Conservation (phyloP, 2,113 vertebrate species). For the Aleadryas rufinucha region DNA sequence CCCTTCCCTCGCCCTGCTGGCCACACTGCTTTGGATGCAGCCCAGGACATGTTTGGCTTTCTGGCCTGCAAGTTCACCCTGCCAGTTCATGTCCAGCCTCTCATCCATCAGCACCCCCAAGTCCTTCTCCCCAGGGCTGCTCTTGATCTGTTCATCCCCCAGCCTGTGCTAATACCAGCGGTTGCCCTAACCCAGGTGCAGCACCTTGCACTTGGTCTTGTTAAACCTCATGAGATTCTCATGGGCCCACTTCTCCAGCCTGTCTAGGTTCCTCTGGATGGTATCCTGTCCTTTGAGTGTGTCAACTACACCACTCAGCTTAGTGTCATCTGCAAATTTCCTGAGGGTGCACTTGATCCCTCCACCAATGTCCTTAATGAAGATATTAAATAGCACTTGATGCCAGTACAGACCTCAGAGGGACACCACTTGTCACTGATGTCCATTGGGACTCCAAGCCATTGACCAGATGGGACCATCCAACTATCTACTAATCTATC, state of each 20-base stretch:
- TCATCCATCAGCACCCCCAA: neutral
- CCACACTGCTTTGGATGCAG: neutral
- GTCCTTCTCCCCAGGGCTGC: neutral
- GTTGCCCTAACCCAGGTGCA: neutral
- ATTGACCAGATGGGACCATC: neutral
- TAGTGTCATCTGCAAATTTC: neutral
- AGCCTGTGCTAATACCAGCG: neutral
- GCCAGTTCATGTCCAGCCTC: neutral
- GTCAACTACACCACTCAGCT: neutral
- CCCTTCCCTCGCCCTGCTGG: fast-evolving
- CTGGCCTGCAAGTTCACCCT: neutral
- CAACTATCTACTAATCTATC: neutral
- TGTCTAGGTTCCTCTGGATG: neutral
- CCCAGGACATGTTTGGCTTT: neutral
- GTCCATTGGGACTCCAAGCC: fast-evolving
- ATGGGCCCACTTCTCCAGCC: neutral
- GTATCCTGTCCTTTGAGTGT: neutral
- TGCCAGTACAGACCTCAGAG: neutral
- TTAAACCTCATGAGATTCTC: neutral
- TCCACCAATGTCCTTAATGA: neutral
- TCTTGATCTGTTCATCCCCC: neutral
- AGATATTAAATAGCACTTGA: neutral
- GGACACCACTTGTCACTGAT: neutral
- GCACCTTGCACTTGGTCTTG: neutral
- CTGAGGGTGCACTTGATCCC: neutral